Base-by-base conservation (phyloP, 1,140 invertebrate species). In the Lineus longissimus region DNA sequence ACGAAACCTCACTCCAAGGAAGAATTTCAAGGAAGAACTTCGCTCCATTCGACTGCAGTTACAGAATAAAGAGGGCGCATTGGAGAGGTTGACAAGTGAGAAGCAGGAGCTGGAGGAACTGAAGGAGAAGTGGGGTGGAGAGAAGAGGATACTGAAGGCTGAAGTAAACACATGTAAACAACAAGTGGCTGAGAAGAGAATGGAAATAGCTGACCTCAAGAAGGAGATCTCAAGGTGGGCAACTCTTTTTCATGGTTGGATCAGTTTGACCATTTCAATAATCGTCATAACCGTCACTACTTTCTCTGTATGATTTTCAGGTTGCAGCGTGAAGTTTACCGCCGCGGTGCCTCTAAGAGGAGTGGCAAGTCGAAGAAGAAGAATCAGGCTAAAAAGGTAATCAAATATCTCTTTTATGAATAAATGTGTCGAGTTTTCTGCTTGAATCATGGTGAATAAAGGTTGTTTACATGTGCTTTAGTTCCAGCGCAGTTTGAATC, bases 201-300 rank as follows among this genome's bases (percentile, higher is more conserved):
- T 79, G 62, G 67, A 77, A 43, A 68, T 73, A 11, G 77, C 77
- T n/a, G 71, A 76, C 41, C 45, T 76, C 1, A 72, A 70, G 40
- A 66, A 72, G 30, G 66, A 73, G n/a, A 69, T 76, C 13, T 68
- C 73, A 43, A 72, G 73, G 76, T 79, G 61, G 22, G 59, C 33
- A 36, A 36, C 15, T 36, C 33, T 7, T 55, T 29, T 43, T 13
- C 11, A 17, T 59, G 27, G 29, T 59, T 31, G 31, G 25, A 61
- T 47, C 23, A 30, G 43, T 25, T 56, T 47, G 0, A 41, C 61
- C 13, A 60, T n/a, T n/a, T n/a, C n/a, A n/a, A n/a, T n/a, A n/a
- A n/a, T n/a, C n/a, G n/a, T n/a, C n/a, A n/a, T n/a, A n/a, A n/a
- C n/a, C n/a, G n/a, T n/a, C n/a, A n/a, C n/a, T n/a, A n/a, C n/a